Percentiles rank a stretch among this genome's conserved stretches.
Conservation (phyloP, 2,888 invertebrate species). For the Allacma fusca region DNA sequence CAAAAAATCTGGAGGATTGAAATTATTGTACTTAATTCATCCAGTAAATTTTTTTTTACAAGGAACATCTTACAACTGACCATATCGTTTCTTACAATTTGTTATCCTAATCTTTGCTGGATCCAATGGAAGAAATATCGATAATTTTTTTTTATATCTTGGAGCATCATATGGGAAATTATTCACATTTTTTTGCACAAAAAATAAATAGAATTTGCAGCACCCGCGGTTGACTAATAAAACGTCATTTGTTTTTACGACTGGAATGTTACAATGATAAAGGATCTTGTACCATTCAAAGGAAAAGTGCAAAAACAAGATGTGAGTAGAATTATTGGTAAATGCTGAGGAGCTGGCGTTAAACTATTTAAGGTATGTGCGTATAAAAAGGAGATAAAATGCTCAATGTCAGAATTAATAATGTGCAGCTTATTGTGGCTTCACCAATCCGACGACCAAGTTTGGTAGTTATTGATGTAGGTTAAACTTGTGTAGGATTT, state of each 20-base stretch:
- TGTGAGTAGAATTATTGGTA: not conserved
- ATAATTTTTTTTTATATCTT: no score
- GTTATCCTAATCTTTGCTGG: no score
- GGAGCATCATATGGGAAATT: no score
- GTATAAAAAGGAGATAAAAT: not conserved
- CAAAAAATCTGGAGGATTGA: no score
- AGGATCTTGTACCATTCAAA: not conserved
- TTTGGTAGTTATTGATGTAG: not conserved
- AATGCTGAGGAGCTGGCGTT: not conserved
- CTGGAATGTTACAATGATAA: not conserved
- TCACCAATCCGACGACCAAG: not conserved
- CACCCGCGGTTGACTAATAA: not conserved
- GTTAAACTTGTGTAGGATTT: slow-evolving; percentile 1
- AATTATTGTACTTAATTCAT: no score
- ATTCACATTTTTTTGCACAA: no score
- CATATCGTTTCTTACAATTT: no score
- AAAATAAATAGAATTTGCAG: not conserved
- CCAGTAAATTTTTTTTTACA: no score
- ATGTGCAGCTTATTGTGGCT: not conserved
- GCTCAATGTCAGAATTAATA: slow-evolving; percentile 6
- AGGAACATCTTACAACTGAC: no score
- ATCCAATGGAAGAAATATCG: no score
- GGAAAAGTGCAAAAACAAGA: slow-evolving; percentile 7
- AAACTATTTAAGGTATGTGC: slow-evolving; percentile 3
- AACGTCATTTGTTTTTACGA: not conserved